Conservation (phyloP, 1,140 invertebrate genomes). For the Heliconius hewitsoni region DNA sequence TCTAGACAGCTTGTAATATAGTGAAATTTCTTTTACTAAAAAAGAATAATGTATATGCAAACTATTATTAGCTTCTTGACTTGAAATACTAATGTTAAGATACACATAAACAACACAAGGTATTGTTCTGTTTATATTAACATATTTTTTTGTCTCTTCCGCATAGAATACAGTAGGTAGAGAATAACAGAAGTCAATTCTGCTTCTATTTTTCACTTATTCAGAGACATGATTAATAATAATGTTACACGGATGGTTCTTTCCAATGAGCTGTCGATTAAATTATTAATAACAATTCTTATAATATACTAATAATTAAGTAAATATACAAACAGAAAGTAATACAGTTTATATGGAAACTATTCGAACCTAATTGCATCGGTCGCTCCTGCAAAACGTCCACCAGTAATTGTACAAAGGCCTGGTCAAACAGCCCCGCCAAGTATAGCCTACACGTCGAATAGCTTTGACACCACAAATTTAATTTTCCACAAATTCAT, state of each 20-base stretch:
- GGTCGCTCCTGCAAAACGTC: slow-evolving; percentile 55
- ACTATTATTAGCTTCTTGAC: slow-evolving; percentile 27
- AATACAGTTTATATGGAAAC: slow-evolving; percentile 49
- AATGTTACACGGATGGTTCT: too few species aligned
- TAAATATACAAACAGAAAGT: background rate
- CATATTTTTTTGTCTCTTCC: too few species aligned
- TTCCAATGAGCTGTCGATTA: too few species aligned
- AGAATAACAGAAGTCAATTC: too few species aligned
- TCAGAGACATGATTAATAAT: background rate
- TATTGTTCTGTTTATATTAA: too few species aligned
- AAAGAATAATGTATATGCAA: slow-evolving; percentile 38
- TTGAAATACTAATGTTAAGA: background rate
- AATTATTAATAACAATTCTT: too few species aligned
- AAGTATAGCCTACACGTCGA: slow-evolving; percentile 57
- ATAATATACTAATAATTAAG: too few species aligned
- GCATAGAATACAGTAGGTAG: too few species aligned
- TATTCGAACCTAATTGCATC: slow-evolving; percentile 58
- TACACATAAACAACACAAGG: too few species aligned
- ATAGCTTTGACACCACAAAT: slow-evolving; percentile 59
- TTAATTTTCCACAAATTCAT: slow-evolving; percentile 56
- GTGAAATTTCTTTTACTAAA: slow-evolving; percentile 38
- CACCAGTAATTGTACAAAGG: slow-evolving; percentile 69
- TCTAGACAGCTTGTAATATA: slow-evolving; percentile 49
- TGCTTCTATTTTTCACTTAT: too few species aligned
- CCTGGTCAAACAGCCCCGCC: slow-evolving; percentile 58